Evolutionary conservation across 2,113 vertebrate genomes (phyloP).

Genomic region (Antechinus stuartii): DNA sequence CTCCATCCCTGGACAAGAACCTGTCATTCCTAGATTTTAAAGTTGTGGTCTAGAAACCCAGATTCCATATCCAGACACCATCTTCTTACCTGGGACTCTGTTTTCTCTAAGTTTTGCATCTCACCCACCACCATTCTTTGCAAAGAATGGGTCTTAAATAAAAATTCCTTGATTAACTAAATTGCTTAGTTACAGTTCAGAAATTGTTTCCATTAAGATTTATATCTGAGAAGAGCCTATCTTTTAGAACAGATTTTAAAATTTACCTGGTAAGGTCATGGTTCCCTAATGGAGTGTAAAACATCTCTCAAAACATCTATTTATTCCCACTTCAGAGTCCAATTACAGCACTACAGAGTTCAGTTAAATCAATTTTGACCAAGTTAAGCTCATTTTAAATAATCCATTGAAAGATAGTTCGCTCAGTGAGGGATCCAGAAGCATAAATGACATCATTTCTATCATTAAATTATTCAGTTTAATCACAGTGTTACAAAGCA

Average conservation of each 20-base stretch:
- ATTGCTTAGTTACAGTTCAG: neutral
- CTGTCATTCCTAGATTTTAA: neutral
- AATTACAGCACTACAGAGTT: neutral
- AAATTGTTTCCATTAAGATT: constrained; percentile 1
- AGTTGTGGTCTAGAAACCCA: neutral
- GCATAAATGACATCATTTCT: neutral
- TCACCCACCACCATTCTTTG: neutral
- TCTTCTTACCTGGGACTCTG: neutral
- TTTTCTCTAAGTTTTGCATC: neutral
- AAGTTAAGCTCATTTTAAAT: constrained; percentile 17
- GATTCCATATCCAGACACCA: neutral
- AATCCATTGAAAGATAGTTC: constrained; percentile 7
- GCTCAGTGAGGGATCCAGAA: neutral
- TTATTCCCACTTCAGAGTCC: neutral
- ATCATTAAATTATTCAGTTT: constrained; percentile 11
- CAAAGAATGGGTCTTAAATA: neutral
- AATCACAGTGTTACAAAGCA: neutral
- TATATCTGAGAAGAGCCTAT: neutral
- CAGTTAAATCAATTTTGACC: neutral
- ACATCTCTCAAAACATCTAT: constrained; percentile 24
- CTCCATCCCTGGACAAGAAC: neutral
- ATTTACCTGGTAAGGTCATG: neutral
- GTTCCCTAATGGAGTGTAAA: constrained; percentile 18
- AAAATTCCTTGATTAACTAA: neutral
- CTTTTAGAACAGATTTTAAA: constrained; percentile 1